Evolutionary conservation across 1,140 invertebrate species (phyloP).

Genomic region (Trichogramma pretiosum): DNA sequence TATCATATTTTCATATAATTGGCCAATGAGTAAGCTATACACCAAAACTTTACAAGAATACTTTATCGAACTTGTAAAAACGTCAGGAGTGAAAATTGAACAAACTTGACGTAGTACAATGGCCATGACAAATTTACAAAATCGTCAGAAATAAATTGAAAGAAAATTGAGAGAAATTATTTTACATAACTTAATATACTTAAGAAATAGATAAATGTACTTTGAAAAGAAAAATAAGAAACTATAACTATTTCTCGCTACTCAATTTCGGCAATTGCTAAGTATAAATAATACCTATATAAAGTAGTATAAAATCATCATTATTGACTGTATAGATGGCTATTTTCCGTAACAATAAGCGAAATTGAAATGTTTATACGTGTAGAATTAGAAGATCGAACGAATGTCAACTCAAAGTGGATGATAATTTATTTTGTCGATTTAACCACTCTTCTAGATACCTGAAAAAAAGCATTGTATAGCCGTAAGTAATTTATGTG

Average conservation of each 20-base stretch:
- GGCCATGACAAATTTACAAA: slow-evolving; percentile 6
- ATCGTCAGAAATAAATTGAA: not conserved
- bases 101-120: not conserved
- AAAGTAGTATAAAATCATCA: slow-evolving; percentile 11
- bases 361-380: slow-evolving; percentile 2
- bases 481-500: no score
- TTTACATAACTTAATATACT: slow-evolving; percentile 7
- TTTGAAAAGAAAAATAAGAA: slow-evolving; percentile 2
- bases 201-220: slow-evolving; percentile 12
- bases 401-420: not conserved
- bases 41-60: no score
- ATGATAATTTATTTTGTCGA: not conserved
- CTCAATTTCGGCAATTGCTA: slow-evolving; percentile 16
- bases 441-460: no score
- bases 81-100: not conserved
- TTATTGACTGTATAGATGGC: not conserved
- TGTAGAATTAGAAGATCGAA: not conserved
- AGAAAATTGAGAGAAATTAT: slow-evolving; percentile 1
- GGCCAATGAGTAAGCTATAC: no score
- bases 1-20: no score
- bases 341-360: slow-evolving; percentile 10
- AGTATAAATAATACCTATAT: slow-evolving; percentile 9
- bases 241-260: slow-evolving; percentile 17
- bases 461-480: no score
- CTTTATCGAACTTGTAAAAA: not conserved